Evolutionary conservation across 2,113 vertebrate species (phyloP).

Genomic region (Phycodurus eques): DNA sequence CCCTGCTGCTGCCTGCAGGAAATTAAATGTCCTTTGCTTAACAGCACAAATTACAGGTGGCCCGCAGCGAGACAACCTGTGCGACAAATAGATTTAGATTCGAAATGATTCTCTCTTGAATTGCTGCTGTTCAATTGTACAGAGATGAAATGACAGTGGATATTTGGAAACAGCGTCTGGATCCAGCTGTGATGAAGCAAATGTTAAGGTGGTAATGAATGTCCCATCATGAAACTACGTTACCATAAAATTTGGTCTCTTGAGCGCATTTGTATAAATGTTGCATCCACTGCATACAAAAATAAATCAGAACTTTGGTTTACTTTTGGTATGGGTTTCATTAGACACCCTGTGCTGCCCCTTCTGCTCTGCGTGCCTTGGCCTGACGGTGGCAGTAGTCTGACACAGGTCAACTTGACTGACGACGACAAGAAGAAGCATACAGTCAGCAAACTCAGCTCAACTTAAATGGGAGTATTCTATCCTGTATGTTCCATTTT

Average conservation of each 20-base stretch:
- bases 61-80: constrained; percentile 59
- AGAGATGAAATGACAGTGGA: constrained; percentile 67
- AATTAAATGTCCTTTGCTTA: constrained; percentile 77
- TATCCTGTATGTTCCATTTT: no score
- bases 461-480: no score
- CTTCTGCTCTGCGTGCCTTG: not conserved
- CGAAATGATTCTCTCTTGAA: constrained; percentile 61
- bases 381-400: not conserved
- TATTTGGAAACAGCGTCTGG: constrained; percentile 59
- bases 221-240: constrained; percentile 61
- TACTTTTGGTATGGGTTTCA: not conserved
- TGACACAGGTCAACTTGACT: not conserved
- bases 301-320: not conserved
- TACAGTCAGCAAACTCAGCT: not conserved
- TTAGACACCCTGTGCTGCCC: not conserved
- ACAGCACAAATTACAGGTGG: constrained; percentile 73
- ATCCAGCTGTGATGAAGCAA: constrained; percentile 56
- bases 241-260: not conserved
- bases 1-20: constrained; percentile 61
- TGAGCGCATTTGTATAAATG: not conserved
- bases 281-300: not conserved
- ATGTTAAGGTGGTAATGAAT: constrained; percentile 65
- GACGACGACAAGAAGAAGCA: not conserved
- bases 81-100: constrained; percentile 69
- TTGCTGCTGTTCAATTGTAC: constrained; percentile 66